phyloP scores from a whole-genome alignment of 2,888 invertebrate species.

The Tiphia femorata region DNA sequence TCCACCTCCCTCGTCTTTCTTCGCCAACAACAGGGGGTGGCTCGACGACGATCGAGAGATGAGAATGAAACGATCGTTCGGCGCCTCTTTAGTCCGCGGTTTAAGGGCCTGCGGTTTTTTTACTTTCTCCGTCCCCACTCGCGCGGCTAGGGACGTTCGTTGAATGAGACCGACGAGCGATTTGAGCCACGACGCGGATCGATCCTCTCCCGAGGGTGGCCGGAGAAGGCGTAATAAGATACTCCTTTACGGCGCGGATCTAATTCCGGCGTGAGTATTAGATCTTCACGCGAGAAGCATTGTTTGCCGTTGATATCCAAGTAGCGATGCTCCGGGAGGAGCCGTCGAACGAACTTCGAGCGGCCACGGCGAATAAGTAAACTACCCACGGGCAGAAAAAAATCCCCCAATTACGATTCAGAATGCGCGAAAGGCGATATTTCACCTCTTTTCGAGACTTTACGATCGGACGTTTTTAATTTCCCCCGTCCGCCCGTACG shows the following conservation, averaged over 20 bases:
- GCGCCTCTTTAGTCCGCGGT: constrained; percentile 37
- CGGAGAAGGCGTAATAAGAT: too few species aligned
- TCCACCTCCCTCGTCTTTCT: neutral
- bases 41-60: constrained; percentile 30
- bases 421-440: constrained; percentile 55
- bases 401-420: constrained; percentile 62
- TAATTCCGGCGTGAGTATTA: too few species aligned
- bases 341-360: neutral
- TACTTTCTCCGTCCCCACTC: too few species aligned
- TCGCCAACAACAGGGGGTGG: neutral
- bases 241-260: too few species aligned
- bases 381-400: constrained; percentile 3
- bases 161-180: too few species aligned
- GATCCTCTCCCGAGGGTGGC: too few species aligned
- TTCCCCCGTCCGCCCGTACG: constrained; percentile 56
- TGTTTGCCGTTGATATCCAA: too few species aligned
- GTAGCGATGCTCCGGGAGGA: neutral
- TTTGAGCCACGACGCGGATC: too few species aligned
- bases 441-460: constrained; percentile 62
- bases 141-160: too few species aligned
- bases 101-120: too few species aligned
- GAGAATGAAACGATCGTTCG: constrained; percentile 42
- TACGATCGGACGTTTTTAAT: constrained; percentile 68
- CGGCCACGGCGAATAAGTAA: constrained; percentile 12
- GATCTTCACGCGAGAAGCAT: too few species aligned